Evolutionary conservation across 2,888 invertebrate genomes (phyloP).

Genomic region (Scaptomyza parva): DNA sequence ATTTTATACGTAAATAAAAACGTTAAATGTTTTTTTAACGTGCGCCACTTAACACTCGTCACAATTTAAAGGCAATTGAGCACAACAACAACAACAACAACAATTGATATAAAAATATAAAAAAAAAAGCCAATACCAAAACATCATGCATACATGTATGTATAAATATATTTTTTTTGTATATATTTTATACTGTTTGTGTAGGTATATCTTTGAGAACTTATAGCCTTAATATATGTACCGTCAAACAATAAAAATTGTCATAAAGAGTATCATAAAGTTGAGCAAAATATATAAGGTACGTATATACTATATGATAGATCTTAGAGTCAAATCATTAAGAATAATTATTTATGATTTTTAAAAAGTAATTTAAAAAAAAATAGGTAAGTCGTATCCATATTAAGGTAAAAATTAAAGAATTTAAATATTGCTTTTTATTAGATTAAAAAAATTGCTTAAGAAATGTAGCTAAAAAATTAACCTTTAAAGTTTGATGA

Average conservation of each 20-base stretch:
- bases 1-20: conserved; percentile 75
- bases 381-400: no score
- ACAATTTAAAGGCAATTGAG: conserved; percentile 80
- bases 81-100: conserved; percentile 54
- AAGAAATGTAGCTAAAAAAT: no score
- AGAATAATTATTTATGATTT: no score
- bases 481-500: no score
- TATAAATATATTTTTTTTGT: conserved; percentile 5
- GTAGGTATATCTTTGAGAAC: conserved; percentile 8
- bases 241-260: conserved; percentile 10
- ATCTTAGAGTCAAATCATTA: no score
- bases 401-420: no score
- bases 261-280: conserved; percentile 24
- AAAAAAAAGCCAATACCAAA: conserved; percentile 39
- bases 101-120: conserved; percentile 57
- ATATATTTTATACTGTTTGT: conserved; percentile 12
- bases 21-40: conserved; percentile 80
- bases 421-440: no score
- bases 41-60: conserved; percentile 77
- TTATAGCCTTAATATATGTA: conserved; percentile 31
- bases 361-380: no score
- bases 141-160: conserved; percentile 28
- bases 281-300: neutral
- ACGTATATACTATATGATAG: no score
- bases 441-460: no score